A percentile compares a stretch with the other conserved stretches of the same genome.
phyloP scores from a whole-genome alignment of 1,140 invertebrate genomes.

The Listronotus oregonensis region DNA sequence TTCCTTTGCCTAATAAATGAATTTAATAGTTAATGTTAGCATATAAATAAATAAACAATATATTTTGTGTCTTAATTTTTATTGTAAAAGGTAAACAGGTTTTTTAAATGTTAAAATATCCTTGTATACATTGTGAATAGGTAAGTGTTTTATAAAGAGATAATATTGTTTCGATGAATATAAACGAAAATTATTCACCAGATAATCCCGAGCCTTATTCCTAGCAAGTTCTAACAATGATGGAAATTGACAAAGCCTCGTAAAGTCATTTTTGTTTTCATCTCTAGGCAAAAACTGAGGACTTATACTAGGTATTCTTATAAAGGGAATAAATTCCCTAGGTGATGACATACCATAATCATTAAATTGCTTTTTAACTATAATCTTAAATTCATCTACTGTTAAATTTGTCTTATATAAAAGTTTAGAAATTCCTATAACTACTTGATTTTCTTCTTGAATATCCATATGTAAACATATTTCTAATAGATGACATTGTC shows the following conservation, averaged over 20 bases:
- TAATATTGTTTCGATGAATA: constrained; percentile 12
- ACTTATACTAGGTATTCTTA: constrained; percentile 1
- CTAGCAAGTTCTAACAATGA: constrained; percentile 25
- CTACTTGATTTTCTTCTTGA: not conserved
- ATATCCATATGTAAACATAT: constrained; percentile 25
- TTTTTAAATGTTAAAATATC: constrained; percentile 20
- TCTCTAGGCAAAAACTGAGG: not conserved
- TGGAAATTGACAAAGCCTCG: constrained; percentile 12
- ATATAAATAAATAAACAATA: too few relatives aligned
- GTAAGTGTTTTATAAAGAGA: constrained; percentile 15
- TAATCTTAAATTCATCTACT: constrained; percentile 11
- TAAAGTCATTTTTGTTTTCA: constrained; percentile 1
- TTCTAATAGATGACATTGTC: constrained; percentile 24
- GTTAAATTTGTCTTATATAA: constrained; percentile 20
- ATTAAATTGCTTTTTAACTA: not conserved
- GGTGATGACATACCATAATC: not conserved
- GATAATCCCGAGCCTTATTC: constrained; percentile 20
- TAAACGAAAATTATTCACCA: constrained; percentile 15
- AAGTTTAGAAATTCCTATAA: constrained; percentile 7
- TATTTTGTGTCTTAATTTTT: too few relatives aligned
- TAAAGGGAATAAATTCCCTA: constrained; percentile 3
- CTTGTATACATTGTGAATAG: constrained; percentile 13
- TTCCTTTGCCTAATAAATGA: too few relatives aligned
- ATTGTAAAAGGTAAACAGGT: not conserved
- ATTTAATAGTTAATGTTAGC: too few relatives aligned